Conservation (phyloP, 2,113 vertebrate genomes). For the Prunella himalayana region DNA sequence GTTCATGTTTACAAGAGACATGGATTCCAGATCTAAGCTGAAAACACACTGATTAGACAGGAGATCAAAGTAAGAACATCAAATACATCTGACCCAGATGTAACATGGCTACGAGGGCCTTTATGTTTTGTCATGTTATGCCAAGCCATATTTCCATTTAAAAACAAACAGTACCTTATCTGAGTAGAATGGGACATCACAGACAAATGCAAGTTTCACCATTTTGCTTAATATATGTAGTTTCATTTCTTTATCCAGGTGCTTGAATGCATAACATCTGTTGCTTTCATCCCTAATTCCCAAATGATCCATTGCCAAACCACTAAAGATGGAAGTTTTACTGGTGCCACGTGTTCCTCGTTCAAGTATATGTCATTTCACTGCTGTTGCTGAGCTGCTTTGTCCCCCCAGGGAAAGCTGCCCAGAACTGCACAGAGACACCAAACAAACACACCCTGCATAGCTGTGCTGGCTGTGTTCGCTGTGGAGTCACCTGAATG, state of each 20-base stretch:
- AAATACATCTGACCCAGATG: conserved; percentile 60
- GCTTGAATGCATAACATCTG: conserved; percentile 42
- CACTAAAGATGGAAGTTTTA: background rate
- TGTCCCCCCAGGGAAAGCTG: background rate
- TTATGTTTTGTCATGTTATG: conserved; percentile 46
- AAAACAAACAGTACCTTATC: conserved; percentile 55
- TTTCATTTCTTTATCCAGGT: conserved; percentile 51
- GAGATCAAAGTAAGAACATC: conserved; percentile 66
- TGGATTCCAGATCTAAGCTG: conserved; percentile 54
- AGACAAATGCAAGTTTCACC: conserved; percentile 10
- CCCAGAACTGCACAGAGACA: background rate
- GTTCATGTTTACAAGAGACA: conserved; percentile 49
- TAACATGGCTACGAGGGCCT: conserved; percentile 13
- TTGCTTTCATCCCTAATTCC: conserved; percentile 46
- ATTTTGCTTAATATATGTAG: background rate
- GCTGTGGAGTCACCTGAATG: background rate
- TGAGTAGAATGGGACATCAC: conserved; percentile 19
- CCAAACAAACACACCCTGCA: background rate
- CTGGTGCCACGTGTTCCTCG: background rate
- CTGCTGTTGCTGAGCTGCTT: background rate
- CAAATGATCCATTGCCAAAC: conserved; percentile 35
- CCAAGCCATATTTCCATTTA: conserved; percentile 57
- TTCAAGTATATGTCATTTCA: background rate
- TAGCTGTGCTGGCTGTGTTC: background rate
- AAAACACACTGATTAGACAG: conserved; percentile 58